Evolutionary conservation across 2,888 invertebrate species (phyloP).

Genomic region (Heliconius cydno): DNA sequence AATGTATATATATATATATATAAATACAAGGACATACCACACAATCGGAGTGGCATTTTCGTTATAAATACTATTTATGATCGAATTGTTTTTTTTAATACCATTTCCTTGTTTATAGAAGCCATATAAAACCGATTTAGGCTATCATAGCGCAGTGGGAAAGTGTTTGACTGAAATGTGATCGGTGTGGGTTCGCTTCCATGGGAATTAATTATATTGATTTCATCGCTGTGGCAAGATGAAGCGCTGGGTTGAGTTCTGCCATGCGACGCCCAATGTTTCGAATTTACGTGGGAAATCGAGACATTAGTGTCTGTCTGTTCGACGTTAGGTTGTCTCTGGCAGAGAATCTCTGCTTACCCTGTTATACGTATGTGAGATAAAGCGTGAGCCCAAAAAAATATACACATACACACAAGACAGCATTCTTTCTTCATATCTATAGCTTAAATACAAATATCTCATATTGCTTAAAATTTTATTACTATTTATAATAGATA

Average conservation of each 20-base stretch:
- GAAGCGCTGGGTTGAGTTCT: background rate
- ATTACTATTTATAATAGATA: background rate
- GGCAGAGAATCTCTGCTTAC: background rate
- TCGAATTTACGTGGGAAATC: no score
- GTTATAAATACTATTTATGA: background rate
- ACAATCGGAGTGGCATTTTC: background rate
- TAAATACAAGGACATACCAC: background rate
- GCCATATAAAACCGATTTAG: background rate
- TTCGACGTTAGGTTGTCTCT: background rate
- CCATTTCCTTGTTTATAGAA: background rate
- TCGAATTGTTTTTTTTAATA: background rate
- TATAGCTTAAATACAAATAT: background rate
- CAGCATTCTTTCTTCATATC: background rate
- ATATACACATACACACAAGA: background rate
- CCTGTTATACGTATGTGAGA: background rate
- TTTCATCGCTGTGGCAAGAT: background rate
- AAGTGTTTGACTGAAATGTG: background rate
- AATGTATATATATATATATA: background rate
- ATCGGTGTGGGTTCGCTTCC: background rate
- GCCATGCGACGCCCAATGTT: background rate
- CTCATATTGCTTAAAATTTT: background rate
- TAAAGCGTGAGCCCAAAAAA: background rate
- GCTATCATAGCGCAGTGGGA: background rate
- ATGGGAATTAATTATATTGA: no score
- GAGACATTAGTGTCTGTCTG: no score